Evolutionary conservation across 2,888 invertebrate genomes (phyloP), one percentile per base, ranked within the genome.

Genomic region (Aromia moschata): DNA sequence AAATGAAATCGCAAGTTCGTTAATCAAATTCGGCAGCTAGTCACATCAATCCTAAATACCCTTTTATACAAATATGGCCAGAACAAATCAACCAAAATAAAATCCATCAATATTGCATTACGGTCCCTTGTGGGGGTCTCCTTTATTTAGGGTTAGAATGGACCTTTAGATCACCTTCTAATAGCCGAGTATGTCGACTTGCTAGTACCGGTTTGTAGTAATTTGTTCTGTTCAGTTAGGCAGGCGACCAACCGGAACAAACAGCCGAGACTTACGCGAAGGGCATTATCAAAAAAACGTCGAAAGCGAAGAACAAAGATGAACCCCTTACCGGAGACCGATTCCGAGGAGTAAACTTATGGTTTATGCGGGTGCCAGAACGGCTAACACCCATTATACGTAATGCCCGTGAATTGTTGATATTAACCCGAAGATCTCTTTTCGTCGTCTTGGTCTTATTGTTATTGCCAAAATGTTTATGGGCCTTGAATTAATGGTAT

Each of bases 151-250:
- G 17, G 40, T n/a, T 4, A 40, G 17, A 17, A 1, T n/a, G 18
- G 17, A 9, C 40, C 11, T 40, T 40, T 40, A 17, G 17, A 16
- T 18, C 40, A 40, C 40, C 17, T 25, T 12, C 14, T 43, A 43
- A 43, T 9, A 43, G 12, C 14, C 43, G 25, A 18, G 12, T 25
- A 14, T 43, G 25, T 25, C 20, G 12, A n/a, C 17, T 15, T 3
- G 16, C 40, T 5, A 43, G 20, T 43, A 20, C 20, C 7, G 14
- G 43, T 43, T 43, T 56, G 60, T 44, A 52, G 56, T 77, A 78
- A 80, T 80, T 79, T 78, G 80, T 79, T 80, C 80, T 79, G 77
- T 77, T 76, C 78, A 78, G 79, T 80, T 80, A 79, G 74, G 78
- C 78, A 79, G 73, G 75, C 78, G 78, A 74, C 77, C 75, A 74